Evolutionary conservation across 2,113 vertebrate species (phyloP).

Genomic region (Emydura subglobosa): DNA sequence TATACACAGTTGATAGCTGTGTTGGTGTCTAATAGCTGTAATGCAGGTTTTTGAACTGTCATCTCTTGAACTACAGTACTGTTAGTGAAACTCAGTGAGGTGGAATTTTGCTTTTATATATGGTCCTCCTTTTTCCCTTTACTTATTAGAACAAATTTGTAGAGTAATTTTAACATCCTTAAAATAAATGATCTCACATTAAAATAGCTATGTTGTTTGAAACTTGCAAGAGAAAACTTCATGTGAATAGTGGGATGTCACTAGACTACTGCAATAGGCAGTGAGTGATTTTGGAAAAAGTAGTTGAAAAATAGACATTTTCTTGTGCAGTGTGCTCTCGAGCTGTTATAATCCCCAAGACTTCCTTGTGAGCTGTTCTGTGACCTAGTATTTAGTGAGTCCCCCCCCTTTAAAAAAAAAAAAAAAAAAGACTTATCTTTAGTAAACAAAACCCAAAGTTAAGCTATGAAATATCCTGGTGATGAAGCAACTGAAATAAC

Average conservation of each 20-base stretch:
- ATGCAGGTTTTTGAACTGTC: neutral
- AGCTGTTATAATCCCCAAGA: neutral
- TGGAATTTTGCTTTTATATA: neutral
- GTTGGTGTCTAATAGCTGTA: neutral
- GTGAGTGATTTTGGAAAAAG: fast-evolving
- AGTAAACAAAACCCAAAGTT: conserved; percentile 46
- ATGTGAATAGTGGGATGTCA: fast-evolving
- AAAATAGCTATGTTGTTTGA: neutral
- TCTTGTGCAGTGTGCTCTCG: fast-evolving
- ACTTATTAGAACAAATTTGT: fast-evolving
- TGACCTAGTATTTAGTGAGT: neutral
- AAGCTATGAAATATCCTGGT: neutral
- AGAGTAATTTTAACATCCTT: neutral
- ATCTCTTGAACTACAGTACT: neutral
- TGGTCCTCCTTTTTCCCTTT: neutral
- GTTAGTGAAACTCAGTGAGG: neutral
- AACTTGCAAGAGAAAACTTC: fast-evolving
- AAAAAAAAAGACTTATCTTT: conserved; percentile 15
- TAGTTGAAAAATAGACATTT: neutral
- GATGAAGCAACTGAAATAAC: conserved; percentile 27
- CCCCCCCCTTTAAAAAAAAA: too few species aligned
- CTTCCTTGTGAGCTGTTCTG: neutral
- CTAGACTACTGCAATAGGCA: neutral
- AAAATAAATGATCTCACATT: neutral
- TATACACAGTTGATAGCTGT: neutral